These are phyloP conservation scores for Boloria selene DNA, from an alignment of 2,888 invertebrate species.

Conservation along the genomic window DNA sequence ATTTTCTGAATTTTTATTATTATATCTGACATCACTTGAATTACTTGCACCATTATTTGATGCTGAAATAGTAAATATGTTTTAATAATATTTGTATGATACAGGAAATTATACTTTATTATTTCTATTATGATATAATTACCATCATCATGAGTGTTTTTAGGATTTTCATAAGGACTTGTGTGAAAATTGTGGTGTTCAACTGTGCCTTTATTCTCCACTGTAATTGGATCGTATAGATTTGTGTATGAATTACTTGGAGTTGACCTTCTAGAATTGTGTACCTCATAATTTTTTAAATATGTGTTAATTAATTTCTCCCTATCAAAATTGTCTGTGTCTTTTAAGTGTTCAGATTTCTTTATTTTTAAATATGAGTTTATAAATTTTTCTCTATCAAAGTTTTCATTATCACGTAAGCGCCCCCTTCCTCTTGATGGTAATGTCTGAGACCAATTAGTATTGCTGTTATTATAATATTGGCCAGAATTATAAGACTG, in stretches of 20 bases:
- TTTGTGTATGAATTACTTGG: conserved; percentile 73
- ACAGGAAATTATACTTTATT: conserved; percentile 16
- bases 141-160: conserved; percentile 60
- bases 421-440: conserved; percentile 86
- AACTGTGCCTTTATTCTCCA: conserved; percentile 53
- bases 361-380: conserved; percentile 64
- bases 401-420: conserved; percentile 78
- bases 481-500: conserved; percentile 69
- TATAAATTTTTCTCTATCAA: conserved; percentile 75
- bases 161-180: conserved; percentile 57
- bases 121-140: conserved; percentile 42
- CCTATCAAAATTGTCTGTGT: conserved; percentile 78
- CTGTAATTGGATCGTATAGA: conserved; percentile 63
- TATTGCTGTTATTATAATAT: conserved; percentile 59
- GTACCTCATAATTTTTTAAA: conserved; percentile 65
- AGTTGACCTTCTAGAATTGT: conserved; percentile 69
- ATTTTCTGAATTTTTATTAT: conserved; percentile 49
- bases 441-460: conserved; percentile 84
- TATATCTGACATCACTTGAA: conserved; percentile 51
- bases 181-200: conserved; percentile 52
- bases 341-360: conserved; percentile 75
- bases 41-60: conserved; percentile 64
- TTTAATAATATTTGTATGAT: conserved; percentile 18
- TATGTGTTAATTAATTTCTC: conserved; percentile 71
- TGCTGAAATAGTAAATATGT: conserved; percentile 49